Evolutionary conservation across 2,888 invertebrate species (phyloP).

Genomic region (Ophonus ardosiacus): DNA sequence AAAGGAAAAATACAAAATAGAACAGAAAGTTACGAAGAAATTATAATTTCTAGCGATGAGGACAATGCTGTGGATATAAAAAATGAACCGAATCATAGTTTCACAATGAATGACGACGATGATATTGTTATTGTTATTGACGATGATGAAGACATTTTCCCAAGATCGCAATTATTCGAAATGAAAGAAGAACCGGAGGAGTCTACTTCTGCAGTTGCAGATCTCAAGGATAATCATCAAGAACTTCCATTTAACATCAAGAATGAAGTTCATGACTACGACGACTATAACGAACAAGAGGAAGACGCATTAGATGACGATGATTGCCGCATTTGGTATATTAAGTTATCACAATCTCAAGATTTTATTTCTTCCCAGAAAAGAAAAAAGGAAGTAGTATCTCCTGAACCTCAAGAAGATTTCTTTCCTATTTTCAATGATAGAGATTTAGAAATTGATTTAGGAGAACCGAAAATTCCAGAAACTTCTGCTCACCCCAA

Average conservation of each 20-base stretch:
- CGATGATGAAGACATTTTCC: conserved; percentile 78
- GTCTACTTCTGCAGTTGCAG: conserved; percentile 71
- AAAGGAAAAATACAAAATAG: neutral
- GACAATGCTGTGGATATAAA: conserved; percentile 36
- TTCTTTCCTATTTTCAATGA: conserved; percentile 4
- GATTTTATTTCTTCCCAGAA: conserved; percentile 25
- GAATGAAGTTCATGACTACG: conserved; percentile 45
- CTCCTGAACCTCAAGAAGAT: neutral
- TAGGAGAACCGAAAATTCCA: conserved; percentile 3
- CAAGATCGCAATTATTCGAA: conserved; percentile 77
- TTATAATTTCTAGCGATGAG: too few species aligned
- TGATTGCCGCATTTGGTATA: conserved; percentile 36
- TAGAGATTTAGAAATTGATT: neutral
- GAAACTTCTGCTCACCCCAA: neutral
- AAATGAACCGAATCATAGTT: conserved; percentile 76
- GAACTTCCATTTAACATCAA: conserved; percentile 71
- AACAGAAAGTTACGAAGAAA: too few species aligned
- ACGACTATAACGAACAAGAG: conserved; percentile 4
- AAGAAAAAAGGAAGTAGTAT: neutral
- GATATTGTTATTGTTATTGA: conserved; percentile 75
- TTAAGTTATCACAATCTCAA: conserved; percentile 55
- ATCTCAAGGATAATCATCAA: conserved; percentile 66
- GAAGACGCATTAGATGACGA: conserved; percentile 54
- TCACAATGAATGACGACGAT: conserved; percentile 74
- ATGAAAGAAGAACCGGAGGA: conserved; percentile 61